phyloP scores from a whole-genome alignment of 2,888 invertebrate species.

The Trichogramma dendrolimi region DNA sequence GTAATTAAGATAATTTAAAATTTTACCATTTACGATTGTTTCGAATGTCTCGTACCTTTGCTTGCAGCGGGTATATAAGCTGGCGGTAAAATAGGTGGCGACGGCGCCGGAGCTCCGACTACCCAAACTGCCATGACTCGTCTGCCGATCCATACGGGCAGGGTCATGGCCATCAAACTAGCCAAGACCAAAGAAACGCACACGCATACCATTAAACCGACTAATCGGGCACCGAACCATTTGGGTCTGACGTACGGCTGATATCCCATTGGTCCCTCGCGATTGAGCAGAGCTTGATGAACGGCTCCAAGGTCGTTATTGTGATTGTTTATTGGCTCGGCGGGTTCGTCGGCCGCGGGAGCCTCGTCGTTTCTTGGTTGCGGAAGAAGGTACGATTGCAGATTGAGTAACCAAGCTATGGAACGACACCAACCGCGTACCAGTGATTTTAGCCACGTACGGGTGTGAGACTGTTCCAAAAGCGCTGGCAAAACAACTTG shows the following conservation, averaged over 20 bases:
- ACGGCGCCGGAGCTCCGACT: constrained; percentile 56
- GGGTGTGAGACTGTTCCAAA: constrained; percentile 92
- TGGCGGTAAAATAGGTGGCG: constrained; percentile 46
- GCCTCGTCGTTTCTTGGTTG: constrained; percentile 55
- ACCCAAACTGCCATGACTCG: constrained; percentile 85
- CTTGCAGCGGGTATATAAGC: constrained; percentile 23
- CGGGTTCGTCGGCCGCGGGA: constrained; percentile 41
- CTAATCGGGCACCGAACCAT: constrained; percentile 71
- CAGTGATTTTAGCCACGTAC: constrained; percentile 88
- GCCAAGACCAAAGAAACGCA: constrained; percentile 80
- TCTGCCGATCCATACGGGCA: constrained; percentile 88
- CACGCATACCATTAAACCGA: constrained; percentile 70
- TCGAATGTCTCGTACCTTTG: constrained; percentile 35
- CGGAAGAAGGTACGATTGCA: constrained; percentile 86
- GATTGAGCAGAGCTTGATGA: constrained; percentile 84
- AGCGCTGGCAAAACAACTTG: constrained; percentile 95
- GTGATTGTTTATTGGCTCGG: constrained; percentile 37
- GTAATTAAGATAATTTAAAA: neutral
- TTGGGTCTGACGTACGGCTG: constrained; percentile 86
- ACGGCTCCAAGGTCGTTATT: constrained; percentile 66
- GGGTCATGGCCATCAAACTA: constrained; percentile 78
- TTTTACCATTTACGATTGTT: neutral
- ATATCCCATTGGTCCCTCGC: constrained; percentile 72
- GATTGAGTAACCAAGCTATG: constrained; percentile 78
- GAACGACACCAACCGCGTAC: constrained; percentile 82